Evolutionary conservation across 2,888 invertebrate genomes (phyloP).

Genomic region (Cancer borealis): DNA sequence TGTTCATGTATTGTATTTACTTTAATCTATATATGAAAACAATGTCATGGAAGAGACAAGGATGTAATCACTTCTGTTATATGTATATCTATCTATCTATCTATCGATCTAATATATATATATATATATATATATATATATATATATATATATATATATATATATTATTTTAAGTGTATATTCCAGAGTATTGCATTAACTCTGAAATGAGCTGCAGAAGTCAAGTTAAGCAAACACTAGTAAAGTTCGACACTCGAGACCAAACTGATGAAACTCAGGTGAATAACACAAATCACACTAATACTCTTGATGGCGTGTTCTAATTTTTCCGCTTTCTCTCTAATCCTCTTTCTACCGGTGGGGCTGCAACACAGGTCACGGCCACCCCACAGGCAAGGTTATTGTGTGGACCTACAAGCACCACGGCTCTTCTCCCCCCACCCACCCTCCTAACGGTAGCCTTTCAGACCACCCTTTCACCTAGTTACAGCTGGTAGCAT

Average conservation of each 20-base stretch:
- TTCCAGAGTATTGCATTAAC: too few relatives aligned
- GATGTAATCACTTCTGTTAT: too few relatives aligned
- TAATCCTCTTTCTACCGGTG: neutral
- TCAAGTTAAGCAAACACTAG: too few relatives aligned
- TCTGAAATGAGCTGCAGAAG: too few relatives aligned
- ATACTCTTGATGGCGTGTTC: neutral
- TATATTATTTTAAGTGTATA: too few relatives aligned
- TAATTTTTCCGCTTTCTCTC: neutral
- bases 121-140: too few relatives aligned
- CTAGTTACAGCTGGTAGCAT: neutral
- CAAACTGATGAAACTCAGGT: neutral
- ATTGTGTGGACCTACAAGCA: neutral
- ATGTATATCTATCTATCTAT: too few relatives aligned
- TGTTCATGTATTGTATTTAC: too few relatives aligned
- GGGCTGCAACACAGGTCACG: constrained; percentile 8
- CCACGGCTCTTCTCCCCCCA: neutral
- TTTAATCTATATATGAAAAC: too few relatives aligned
- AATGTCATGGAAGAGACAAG: too few relatives aligned
- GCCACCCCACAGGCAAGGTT: neutral
- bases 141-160: too few relatives aligned
- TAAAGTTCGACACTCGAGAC: neutral
- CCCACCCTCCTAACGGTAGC: constrained; percentile 79
- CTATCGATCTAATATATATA: too few relatives aligned
- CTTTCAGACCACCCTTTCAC: neutral
- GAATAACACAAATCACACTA: constrained; percentile 1